Conservation (phyloP, 2,113 vertebrate genomes). For the Aleadryas rufinucha region DNA sequence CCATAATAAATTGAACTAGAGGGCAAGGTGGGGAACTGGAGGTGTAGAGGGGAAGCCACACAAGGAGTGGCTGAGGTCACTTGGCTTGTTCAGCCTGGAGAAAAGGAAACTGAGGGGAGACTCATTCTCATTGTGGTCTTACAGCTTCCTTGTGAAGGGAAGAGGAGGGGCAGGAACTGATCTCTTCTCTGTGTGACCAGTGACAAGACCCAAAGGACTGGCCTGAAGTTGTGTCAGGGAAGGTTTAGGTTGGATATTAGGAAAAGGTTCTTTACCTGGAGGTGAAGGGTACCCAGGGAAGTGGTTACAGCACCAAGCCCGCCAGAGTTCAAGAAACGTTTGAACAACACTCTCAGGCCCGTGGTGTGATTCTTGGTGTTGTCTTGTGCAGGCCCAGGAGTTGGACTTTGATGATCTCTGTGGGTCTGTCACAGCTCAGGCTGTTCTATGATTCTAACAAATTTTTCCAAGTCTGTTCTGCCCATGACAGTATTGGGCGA, state of each 20-base stretch:
- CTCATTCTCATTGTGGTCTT: background rate
- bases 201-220: background rate
- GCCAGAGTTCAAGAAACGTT: background rate
- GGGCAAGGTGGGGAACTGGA: too few relatives aligned
- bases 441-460: background rate
- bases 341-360: background rate
- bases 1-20: background rate
- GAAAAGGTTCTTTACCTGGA: background rate
- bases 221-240: background rate
- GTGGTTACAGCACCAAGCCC: background rate
- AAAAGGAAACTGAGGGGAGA: background rate
- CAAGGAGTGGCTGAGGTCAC: background rate
- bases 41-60: background rate
- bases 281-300: background rate
- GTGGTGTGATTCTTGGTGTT: background rate
- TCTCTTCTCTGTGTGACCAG: background rate
- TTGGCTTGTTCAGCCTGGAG: background rate
- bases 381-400: background rate
- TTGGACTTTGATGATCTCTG: background rate
- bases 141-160: background rate
- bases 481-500: rapidly evolving
- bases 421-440: background rate
- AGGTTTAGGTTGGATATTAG: background rate
- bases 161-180: too few relatives aligned
- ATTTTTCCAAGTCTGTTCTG: background rate